Base-by-base conservation (phyloP, 2,888 invertebrate genomes). In the Nasonovia ribisnigri region DNA sequence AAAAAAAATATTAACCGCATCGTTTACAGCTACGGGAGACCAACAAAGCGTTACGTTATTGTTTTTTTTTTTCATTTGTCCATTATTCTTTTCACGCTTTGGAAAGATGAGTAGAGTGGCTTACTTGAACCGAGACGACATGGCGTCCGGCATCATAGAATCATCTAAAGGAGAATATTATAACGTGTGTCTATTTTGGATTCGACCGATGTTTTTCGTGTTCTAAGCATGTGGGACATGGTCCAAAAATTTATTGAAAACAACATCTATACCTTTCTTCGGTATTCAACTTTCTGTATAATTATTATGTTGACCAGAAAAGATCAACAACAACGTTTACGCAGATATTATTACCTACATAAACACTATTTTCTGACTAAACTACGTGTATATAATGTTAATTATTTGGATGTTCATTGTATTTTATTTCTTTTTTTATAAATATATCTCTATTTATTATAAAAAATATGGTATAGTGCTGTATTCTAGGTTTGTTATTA, bases 91-190 rank as follows among this genome's bases (percentile, higher is more conserved):
- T 92, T 92, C 87, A 88, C 87, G 87, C 60, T 87, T 36, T 42
- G 67, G 48, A 29, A 67, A 67, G 87, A 92, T 48, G 60, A 88
- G 92, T 48, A 87, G 60, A 54, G 54, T 67, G 48, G 67, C 20
- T 92, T 67, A 92, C 48, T 51, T 48, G 92, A 92, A 92, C 87
- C 92, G 92, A 92, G 67, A 92, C 92, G 91, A 48, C 67, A 60
- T 48, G 92, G 87, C 92, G 92, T 92, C 92, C 92, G 92, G 92
- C 86, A 20, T 51, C 86, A 8, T 87, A 87, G 20, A 84, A 54
- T 91, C 29, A 36, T 48, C n/a, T 84, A 57, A 91, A 91, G 43
- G 43, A 10, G 36, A 43, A 86, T 57, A 20, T 13, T n/a, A 57
- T 43, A n/a, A 46, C n/a, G 43, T 84, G 42, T 51, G 84, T 91